Percentiles rank a stretch among this genome's conserved stretches.
Conservation (phyloP, 1,140 invertebrate genomes). For the Drosophila tani region DNA sequence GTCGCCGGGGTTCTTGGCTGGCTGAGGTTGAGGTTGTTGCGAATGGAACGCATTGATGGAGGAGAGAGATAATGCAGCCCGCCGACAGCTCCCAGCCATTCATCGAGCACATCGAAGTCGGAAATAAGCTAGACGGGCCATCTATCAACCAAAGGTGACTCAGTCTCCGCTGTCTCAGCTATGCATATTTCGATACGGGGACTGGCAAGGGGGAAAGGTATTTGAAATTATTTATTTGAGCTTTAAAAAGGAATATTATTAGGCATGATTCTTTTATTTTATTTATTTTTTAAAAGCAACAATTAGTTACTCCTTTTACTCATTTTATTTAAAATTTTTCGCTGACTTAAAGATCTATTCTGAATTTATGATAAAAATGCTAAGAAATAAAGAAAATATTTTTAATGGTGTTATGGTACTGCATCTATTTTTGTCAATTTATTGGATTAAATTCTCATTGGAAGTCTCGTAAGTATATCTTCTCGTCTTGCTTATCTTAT, state of each 20-base stretch:
- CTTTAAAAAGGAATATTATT: slow-evolving; percentile 1
- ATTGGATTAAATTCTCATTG: too few species aligned
- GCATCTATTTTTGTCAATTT: too few species aligned
- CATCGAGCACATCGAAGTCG: slow-evolving; percentile 11
- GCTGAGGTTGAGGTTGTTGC: slow-evolving; percentile 14
- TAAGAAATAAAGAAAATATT: too few species aligned
- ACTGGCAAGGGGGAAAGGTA: not conserved
- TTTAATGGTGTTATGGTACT: too few species aligned
- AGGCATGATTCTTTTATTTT: not conserved
- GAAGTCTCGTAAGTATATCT: too few species aligned
- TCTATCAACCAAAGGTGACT: slow-evolving; percentile 11
- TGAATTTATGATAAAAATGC: too few species aligned
- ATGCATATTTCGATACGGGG: not conserved
- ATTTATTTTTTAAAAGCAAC: not conserved
- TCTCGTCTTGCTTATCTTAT: too few species aligned
- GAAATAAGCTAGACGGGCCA: slow-evolving; percentile 16
- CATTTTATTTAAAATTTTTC: not conserved
- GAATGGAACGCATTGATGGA: slow-evolving; percentile 54
- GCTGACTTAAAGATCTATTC: too few species aligned
- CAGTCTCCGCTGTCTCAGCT: not conserved
- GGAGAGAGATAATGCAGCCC: slow-evolving; percentile 60
- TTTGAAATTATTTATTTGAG: not conserved
- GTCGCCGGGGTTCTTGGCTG: slow-evolving; percentile 13
- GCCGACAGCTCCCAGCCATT: slow-evolving; percentile 48
- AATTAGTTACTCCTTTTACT: too few species aligned